A percentile compares a stretch with the other conserved stretches of the same genome.
Conservation (phyloP, 2,113 vertebrate species). For the Azemiops feae region DNA sequence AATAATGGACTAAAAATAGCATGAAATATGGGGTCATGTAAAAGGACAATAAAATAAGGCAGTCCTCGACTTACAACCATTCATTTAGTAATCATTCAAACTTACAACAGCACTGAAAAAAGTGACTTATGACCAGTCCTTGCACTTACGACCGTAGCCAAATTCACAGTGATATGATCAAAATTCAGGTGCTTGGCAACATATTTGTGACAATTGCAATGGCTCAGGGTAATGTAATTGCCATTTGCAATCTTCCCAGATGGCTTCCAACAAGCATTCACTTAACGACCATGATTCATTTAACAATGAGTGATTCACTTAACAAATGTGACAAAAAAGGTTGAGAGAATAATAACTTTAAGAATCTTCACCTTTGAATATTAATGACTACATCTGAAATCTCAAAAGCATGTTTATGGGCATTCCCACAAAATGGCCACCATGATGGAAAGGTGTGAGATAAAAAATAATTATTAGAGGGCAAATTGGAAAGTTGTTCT, state of each 20-base stretch:
- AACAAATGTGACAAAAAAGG: not conserved
- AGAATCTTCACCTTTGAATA: not conserved
- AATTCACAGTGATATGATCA: not conserved
- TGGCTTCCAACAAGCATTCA: not conserved
- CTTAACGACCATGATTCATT: not conserved
- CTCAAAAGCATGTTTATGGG: not conserved
- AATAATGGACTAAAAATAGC: not conserved
- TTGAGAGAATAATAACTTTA: not conserved
- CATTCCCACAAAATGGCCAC: not conserved
- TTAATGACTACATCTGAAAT: not conserved
- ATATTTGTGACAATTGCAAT: not conserved
- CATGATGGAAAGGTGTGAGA: not conserved
- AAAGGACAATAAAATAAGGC: not conserved
- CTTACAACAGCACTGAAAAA: not conserved
- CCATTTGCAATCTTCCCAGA: not conserved
- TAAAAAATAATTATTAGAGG: not conserved
- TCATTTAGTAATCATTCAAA: not conserved
- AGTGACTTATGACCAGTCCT: not conserved
- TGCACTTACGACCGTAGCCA: not conserved
- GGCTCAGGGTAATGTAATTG: not conserved
- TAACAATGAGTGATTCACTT: not conserved
- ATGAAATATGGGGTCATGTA: not conserved
- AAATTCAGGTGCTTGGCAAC: not conserved
- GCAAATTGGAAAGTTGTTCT: not conserved
- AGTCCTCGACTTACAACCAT: not conserved